Evolutionary conservation across 2,113 vertebrate genomes (phyloP).

Genomic region (human (Homo sapiens)): GRCh38 chr9:118260501-118261000

Average conservation of each 20-base stretch:
- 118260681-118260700: background rate
- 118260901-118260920: background rate
- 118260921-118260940: background rate
- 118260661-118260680: background rate
- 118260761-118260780: background rate
- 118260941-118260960: background rate
- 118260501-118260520: background rate
- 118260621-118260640: background rate
- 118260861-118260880: background rate
- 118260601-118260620: background rate
- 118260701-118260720: background rate
- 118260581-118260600: background rate
- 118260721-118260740: too few species aligned
- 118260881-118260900: background rate
- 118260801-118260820: background rate
- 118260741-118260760: background rate
- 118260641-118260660: background rate
- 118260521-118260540: background rate
- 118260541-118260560: background rate
- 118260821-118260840: background rate
- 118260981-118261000: background rate
- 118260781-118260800: background rate
- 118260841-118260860: background rate
- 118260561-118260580: background rate
- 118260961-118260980: background rate